Percentiles rank a stretch among this genome's conserved stretches.
phyloP scores from a whole-genome alignment of 2,113 vertebrate genomes.

The Stomatorhinus ivindoensis region DNA sequence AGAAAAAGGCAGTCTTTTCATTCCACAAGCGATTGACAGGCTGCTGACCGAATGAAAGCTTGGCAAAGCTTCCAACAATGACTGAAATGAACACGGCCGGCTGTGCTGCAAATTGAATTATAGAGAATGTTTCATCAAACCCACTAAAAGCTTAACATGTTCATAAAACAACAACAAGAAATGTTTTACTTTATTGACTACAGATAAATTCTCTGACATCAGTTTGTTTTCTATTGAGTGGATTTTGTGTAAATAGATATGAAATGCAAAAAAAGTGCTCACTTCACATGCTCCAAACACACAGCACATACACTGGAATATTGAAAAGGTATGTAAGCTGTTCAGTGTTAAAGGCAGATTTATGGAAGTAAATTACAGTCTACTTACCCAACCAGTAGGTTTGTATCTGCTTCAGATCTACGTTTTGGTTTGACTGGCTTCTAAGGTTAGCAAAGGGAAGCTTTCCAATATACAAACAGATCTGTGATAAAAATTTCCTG shows the following conservation, averaged over 20 bases:
- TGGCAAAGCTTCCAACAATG: not conserved
- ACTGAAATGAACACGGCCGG: not conserved
- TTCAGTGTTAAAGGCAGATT: not conserved
- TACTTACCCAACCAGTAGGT: not conserved
- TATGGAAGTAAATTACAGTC: not conserved
- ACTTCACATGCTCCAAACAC: not conserved
- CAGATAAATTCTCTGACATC: not conserved
- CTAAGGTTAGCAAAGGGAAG: slow-evolving; percentile 29
- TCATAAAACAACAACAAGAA: not conserved
- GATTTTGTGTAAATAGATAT: not conserved
- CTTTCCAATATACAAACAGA: slow-evolving; percentile 37
- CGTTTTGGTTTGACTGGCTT: slow-evolving; percentile 38
- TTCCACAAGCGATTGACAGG: not conserved
- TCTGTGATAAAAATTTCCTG: slow-evolving; percentile 54
- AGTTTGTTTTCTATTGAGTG: not conserved
- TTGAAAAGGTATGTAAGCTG: not conserved
- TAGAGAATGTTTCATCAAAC: not conserved
- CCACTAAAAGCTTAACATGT: not conserved
- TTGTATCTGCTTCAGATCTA: not conserved
- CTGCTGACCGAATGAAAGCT: not conserved
- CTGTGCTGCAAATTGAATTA: not conserved
- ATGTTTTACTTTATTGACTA: not conserved
- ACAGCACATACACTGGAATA: not conserved
- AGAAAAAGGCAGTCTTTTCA: not conserved
- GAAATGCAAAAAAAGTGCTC: not conserved